A percentile compares a stretch with the other conserved stretches of the same genome.
These are phyloP conservation scores for Sebastes kiyomatsui DNA, from an alignment of 2,797 vertebrate species.

Conservation along the genomic window DNA sequence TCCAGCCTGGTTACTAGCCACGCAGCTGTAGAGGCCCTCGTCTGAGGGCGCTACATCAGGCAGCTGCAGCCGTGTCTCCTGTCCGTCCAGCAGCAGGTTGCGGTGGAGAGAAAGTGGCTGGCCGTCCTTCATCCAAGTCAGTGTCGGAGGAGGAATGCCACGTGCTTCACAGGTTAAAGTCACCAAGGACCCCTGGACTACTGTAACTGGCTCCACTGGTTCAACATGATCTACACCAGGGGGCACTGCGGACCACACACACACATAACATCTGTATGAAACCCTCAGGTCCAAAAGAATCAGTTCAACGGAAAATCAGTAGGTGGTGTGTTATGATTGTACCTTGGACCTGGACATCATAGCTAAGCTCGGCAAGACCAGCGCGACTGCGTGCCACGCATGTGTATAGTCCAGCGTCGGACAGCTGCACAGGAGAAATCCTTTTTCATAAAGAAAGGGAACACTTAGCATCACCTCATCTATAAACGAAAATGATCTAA, in stretches of 20 bases:
- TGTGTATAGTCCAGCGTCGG: constrained; percentile 88
- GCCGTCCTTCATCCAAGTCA: constrained; percentile 91
- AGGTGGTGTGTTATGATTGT: not conserved
- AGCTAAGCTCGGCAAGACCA: constrained; percentile 86
- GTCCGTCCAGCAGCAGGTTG: constrained; percentile 76
- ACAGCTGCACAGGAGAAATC: constrained; percentile 87
- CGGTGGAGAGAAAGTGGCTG: constrained; percentile 82
- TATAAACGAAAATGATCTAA: not conserved
- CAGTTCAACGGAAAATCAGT: not conserved
- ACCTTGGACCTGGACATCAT: constrained; percentile 89
- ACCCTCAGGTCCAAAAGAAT: not conserved
- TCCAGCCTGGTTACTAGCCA: constrained; percentile 87
- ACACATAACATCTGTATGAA: not conserved
- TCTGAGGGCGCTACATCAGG: constrained; percentile 72
- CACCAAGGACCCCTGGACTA: constrained; percentile 85
- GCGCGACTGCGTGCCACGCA: constrained; percentile 88
- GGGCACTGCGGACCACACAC: constrained; percentile 75
- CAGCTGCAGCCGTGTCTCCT: constrained; percentile 84
- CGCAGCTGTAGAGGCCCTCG: constrained; percentile 88
- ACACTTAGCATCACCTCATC: constrained; percentile 5
- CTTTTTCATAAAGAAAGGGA: constrained; percentile 67
- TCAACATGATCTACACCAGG: constrained; percentile 84
- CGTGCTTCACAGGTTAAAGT: constrained; percentile 89
- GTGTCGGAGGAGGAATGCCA: constrained; percentile 84
- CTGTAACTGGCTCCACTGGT: constrained; percentile 83